These are phyloP conservation scores for Ectropis grisescens DNA, from an alignment of 1,140 invertebrate genomes.

Conservation along the genomic window DNA sequence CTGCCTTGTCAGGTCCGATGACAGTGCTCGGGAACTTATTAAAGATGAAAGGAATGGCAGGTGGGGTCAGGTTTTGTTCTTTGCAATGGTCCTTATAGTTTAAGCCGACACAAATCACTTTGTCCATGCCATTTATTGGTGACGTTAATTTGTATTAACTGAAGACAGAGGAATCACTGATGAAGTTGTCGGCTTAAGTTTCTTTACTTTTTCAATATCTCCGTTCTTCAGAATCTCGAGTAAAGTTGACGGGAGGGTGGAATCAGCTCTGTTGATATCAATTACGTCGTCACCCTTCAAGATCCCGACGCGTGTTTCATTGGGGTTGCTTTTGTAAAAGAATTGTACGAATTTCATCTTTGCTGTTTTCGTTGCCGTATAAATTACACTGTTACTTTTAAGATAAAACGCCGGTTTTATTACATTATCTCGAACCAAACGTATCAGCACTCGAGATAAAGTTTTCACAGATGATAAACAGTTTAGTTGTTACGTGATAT, in stretches of 20 bases:
- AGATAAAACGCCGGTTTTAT: too few relatives aligned
- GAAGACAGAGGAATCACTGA: slow-evolving; percentile 20
- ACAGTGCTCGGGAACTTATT: slow-evolving; percentile 80
- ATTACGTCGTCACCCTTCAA: slow-evolving; percentile 15
- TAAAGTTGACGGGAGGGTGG: slow-evolving; percentile 14
- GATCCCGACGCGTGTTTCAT: slow-evolving; percentile 11
- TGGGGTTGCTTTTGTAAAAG: slow-evolving; percentile 11
- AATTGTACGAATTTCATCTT: slow-evolving; percentile 28
- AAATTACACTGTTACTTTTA: too few relatives aligned
- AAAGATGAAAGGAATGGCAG: slow-evolving; percentile 73
- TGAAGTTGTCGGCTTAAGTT: slow-evolving; percentile 14
- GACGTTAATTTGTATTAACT: too few relatives aligned
- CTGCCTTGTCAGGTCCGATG: slow-evolving; percentile 78
- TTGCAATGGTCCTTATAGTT: slow-evolving; percentile 76
- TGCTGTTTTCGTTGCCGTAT: too few relatives aligned
- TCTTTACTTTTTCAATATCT: slow-evolving; percentile 8
- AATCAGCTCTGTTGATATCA: slow-evolving; percentile 21
- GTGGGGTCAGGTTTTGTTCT: slow-evolving; percentile 72
- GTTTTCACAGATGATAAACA: too few relatives aligned
- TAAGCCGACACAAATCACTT: slow-evolving; percentile 75
- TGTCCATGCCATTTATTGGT: slow-evolving; percentile 71
- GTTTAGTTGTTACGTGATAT: too few relatives aligned
- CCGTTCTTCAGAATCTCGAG: slow-evolving; percentile 15
- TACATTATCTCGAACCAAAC: too few relatives aligned
- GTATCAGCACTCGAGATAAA: too few relatives aligned